Conservation (phyloP, 2,797 vertebrate genomes). For the Aphelocoma californica region DNA sequence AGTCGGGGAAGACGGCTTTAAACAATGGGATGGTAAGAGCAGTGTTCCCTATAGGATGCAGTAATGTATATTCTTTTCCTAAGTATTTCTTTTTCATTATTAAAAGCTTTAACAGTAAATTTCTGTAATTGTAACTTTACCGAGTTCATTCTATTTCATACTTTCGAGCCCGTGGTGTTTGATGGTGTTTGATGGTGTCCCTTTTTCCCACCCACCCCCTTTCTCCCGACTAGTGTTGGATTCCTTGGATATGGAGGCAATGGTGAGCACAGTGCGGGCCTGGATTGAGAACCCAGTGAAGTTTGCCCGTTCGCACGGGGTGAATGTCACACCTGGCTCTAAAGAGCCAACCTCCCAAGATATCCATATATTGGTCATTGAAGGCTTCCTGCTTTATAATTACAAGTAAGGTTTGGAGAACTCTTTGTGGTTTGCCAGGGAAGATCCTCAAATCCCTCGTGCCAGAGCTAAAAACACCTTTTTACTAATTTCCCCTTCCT, state of each 20-base stretch:
- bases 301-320: slow-evolving; percentile 90
- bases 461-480: neutral
- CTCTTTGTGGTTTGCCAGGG: neutral
- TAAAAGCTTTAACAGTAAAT: slow-evolving; percentile 49
- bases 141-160: neutral
- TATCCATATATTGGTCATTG: slow-evolving; percentile 87
- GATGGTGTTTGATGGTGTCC: neutral
- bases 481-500: neutral
- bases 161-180: neutral
- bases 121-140: neutral
- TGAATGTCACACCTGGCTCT: slow-evolving; percentile 68
- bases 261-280: slow-evolving; percentile 88
- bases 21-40: slow-evolving; percentile 99
- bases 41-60: slow-evolving; percentile 80
- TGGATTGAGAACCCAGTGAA: slow-evolving; percentile 90
- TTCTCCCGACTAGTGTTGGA: slow-evolving; percentile 80
- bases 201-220: slow-evolving; percentile 18
- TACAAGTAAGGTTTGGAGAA: slow-evolving; percentile 78
- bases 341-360: slow-evolving; percentile 70
- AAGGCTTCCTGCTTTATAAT: slow-evolving; percentile 95
- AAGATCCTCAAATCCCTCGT: neutral
- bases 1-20: slow-evolving; percentile 98
- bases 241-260: slow-evolving; percentile 93
- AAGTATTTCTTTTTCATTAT: slow-evolving; percentile 47
- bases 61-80: slow-evolving; percentile 67